Conservation (phyloP, 2,113 vertebrate species). For the Odobenus rosmarus region DNA sequence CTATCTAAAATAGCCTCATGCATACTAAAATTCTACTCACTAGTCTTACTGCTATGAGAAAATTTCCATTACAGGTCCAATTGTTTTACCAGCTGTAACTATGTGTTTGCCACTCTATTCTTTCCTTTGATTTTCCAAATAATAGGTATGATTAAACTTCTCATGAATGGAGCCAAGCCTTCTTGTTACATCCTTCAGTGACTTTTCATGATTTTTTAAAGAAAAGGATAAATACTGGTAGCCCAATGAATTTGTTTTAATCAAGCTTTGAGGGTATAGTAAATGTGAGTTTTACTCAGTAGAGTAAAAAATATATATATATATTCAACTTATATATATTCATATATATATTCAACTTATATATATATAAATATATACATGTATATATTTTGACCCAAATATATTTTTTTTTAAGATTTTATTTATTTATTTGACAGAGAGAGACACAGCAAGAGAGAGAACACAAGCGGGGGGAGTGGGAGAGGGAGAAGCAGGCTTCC, state of each 20-base stretch:
- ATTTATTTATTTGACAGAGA: too few relatives aligned
- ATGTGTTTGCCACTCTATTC: not conserved
- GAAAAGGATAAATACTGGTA: not conserved
- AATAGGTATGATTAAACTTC: not conserved
- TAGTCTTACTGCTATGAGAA: not conserved
- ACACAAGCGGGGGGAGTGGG: too few relatives aligned
- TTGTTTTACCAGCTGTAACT: not conserved
- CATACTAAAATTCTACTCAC: conserved; percentile 22
- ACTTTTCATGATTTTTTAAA: conserved; percentile 7
- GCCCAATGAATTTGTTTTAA: not conserved
- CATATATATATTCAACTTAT: too few relatives aligned
- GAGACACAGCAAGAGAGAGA: too few relatives aligned
- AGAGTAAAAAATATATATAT: not conserved
- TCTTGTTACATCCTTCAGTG: not conserved
- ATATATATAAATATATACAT: not conserved
- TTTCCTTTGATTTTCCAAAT: conserved; percentile 38
- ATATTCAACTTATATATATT: too few relatives aligned
- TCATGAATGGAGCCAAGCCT: not conserved
- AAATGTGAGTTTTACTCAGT: not conserved
- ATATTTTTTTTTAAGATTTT: not conserved
- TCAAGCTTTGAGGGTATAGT: not conserved
- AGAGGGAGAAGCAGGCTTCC: too few relatives aligned
- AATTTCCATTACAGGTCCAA: conserved; percentile 30
- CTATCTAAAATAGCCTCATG: not conserved
- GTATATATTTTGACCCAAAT: not conserved